Evolutionary conservation across 2,113 vertebrate species (phyloP), one percentile per base, ranked within the genome.

Genomic region (Helogale parvula): DNA sequence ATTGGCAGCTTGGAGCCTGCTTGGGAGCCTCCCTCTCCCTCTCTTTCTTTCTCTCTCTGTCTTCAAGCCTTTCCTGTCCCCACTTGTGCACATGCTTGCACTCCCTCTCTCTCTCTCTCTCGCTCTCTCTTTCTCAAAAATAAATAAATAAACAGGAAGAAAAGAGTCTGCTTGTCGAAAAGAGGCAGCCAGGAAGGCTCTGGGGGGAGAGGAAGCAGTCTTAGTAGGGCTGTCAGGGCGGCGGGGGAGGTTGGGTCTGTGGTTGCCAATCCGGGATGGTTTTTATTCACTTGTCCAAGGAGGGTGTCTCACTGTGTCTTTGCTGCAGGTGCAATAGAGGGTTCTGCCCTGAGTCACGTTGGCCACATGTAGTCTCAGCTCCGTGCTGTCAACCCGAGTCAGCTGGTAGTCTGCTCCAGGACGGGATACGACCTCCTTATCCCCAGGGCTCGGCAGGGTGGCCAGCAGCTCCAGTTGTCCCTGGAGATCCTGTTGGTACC

Each of bases 321-420:
- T 27, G 38, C 97, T 98, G 94, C 97, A 97, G 91, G 94, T 79
- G 69, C 97, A 98, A 33, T 45, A 94, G 16, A 97, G 41, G 1
- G 50, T 90, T 76, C 96, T 96, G 50, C 84, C 21, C 72, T 93
- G 65, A 14, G 94, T 97, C 79, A 96, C 38, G 0, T 94, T 96
- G 50, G 94, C 13, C 25, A 97, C 90, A 0, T 31, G 81, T 23
- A 98, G 23, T 1, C 13, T 86, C 74, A 98, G 81, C 80, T 97
- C 88, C 0, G 0, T 83, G 2, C 85, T 65, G 35, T 13, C 2
- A 41, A 88, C 45, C 8, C 92, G 19, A 0, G 0, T 77, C 35
- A 7, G 74, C 52, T 3, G 7, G 74, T 97, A 97, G 65, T 93
- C 60, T 0, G 79, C 92, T 50, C 72, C 94, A 10, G 93, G 14